phyloP scores from a whole-genome alignment of 2,797 vertebrate species.

The Melopsittacus undulatus region DNA sequence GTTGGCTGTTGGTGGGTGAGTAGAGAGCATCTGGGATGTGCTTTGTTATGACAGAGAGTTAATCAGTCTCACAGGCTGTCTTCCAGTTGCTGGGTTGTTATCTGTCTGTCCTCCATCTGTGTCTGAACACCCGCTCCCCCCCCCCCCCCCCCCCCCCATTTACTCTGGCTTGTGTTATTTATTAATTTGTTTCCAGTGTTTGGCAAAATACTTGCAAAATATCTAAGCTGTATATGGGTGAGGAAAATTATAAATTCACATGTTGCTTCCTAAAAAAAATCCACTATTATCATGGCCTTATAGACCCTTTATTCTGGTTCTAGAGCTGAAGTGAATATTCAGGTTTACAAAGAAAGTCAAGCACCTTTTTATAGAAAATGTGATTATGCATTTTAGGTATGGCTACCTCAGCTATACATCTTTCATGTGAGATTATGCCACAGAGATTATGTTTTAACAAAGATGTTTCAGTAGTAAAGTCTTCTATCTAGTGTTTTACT shows the following conservation, averaged over 20 bases:
- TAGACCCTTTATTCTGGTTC: neutral
- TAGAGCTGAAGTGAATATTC: conserved; percentile 22
- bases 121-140: neutral
- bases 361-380: neutral
- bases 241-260: neutral
- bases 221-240: neutral
- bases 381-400: conserved; percentile 39
- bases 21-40: neutral
- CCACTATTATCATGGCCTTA: neutral
- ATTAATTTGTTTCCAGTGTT: neutral
- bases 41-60: neutral
- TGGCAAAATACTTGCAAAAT: neutral
- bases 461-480: neutral
- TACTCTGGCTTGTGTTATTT: neutral
- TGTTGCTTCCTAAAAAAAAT: neutral
- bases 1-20: neutral
- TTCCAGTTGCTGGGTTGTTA: neutral
- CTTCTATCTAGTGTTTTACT: neutral
- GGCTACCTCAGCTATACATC: neutral
- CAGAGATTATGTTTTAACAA: neutral
- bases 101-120: neutral
- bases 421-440: neutral
- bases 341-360: conserved; percentile 41
- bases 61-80: neutral
- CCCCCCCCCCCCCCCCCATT: fast-evolving